Evolutionary conservation across 2,888 invertebrate species (phyloP), one percentile per base, ranked within the genome.

Genomic region (Andricus quercusramuli): DNA sequence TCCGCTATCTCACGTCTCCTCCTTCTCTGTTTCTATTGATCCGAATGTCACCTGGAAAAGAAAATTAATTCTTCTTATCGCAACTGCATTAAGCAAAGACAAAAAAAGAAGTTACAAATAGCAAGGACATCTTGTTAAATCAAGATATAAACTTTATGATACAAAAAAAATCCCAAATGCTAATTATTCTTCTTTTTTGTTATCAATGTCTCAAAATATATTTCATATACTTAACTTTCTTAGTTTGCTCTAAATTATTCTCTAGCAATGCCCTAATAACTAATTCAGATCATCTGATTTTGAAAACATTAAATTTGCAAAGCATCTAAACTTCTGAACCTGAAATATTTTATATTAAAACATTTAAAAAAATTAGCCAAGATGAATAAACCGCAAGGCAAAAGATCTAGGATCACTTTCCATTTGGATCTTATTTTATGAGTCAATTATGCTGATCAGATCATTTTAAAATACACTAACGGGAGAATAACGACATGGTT

Each of bases 41-140:
- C 37, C 67, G 13, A 67, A 67, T 67, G 67, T 67, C 41, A 41
- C n/a, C 67, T 67, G 67, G 65, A 37, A 67, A 67, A 67, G 41
- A 41, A 67, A 41, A 67, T 67, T 67, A 37, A 67, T 67, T 67
- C 65, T 29, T 65, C 3, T 67, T 67, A n/a, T 41, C n/a, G 67
- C 41, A 67, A 67, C 67, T 67, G 67, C 13, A 67, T 67, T n/a
- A 41, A 67, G 11, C 41, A 13, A 29, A 29, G 17, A 32, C 37
- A 6, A 32, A n/a, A n/a, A 37, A 67, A 41, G 3, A n/a, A 11
- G n/a, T n/a, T 41, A 22, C 11, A 67, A 41, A 67, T 41, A 41
- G 20, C 67, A 67, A 67, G 67, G 67, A 67, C 41, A 67, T 22
- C 67, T 67, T 22, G 41, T 41, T 37, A 41, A 41, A 67, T 67